Base-by-base conservation (phyloP, 2,888 invertebrate species). In the Thysanoteuthis rhombus region DNA sequence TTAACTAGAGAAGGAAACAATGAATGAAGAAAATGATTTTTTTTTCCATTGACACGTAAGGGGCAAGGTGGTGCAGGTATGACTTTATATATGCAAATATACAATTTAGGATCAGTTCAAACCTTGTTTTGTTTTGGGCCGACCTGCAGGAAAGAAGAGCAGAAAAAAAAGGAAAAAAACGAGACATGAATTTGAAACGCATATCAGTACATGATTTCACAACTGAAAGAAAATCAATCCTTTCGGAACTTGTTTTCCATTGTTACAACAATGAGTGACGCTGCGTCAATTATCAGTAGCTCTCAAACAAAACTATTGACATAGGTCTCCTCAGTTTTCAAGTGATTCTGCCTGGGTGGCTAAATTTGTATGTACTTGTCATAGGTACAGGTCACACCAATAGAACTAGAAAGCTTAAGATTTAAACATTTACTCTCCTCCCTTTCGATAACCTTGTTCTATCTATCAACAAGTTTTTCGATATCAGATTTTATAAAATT, bases 61-160 rank as follows among this genome's bases (percentile, higher is more conserved):
- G 16, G n/a, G 16, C 4, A 8, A 75, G 3, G 75, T 75, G 75
- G 75, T 75, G 75, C 75, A 75, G n/a, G 75, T 75, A 75, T 75
- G 4, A n/a, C 36, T 75, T n/a, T 75, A n/a, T 75, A n/a, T 75
- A 75, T 75, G 75, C 75, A n/a, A 75, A 75, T 75, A 75, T 75
- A 75, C 75, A 75, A 75, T n/a, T 75, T 75, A 75, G 75, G 75
- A 75, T 75, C 75, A n/a, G 75, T 75, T 75, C 75, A 75, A 75
- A 75, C 75, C 75, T 75, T 4, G n/a, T n/a, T 75, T 75, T 75
- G 4, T 36, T 75, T 36, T 75, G n/a, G 10, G 2, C 75, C 36
- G 75, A 75, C 75, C 75, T 75, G 75, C 36, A 75, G 36, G 12
- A n/a, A 36, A 75, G 19, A 75, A 75, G 12, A n/a, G 16, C 10